Evolutionary conservation across 1,140 invertebrate species (phyloP).

Genomic region (Drosophila bocki): DNA sequence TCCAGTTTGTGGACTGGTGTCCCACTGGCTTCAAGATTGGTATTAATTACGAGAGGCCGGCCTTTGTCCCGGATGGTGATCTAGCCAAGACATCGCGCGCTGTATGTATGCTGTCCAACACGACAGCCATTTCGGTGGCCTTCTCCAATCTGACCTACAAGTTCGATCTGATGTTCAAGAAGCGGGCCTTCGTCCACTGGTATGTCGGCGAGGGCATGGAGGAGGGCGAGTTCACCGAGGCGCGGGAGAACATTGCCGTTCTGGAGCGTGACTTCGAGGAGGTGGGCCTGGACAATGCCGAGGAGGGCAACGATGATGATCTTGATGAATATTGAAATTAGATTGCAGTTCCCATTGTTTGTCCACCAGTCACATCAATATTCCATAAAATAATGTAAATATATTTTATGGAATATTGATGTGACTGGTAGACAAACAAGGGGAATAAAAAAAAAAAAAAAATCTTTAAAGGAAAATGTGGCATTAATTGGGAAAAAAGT

Average conservation of each 20-base stretch:
- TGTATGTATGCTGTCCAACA: conserved; percentile 92
- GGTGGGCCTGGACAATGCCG: conserved; percentile 80
- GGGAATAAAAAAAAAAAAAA: conserved; percentile 40
- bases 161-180: conserved; percentile 93
- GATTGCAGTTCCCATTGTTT: neutral
- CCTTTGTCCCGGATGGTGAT: conserved; percentile 90
- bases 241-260: conserved; percentile 90
- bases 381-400: conserved; percentile 27
- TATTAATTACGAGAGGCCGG: conserved; percentile 89
- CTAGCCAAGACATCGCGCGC: conserved; percentile 88
- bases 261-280: conserved; percentile 89
- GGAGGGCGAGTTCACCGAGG: conserved; percentile 91
- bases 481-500: neutral
- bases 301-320: conserved; percentile 53
- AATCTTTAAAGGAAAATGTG: neutral
- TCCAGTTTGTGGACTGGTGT: conserved; percentile 90
- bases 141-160: conserved; percentile 91
- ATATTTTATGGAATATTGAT: too few relatives aligned
- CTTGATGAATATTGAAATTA: conserved; percentile 60
- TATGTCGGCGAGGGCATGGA: conserved; percentile 91
- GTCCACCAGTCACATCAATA: conserved; percentile 4
- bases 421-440: too few relatives aligned
- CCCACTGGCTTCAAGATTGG: conserved; percentile 91
- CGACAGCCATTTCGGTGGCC: conserved; percentile 91
- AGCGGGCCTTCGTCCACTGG: conserved; percentile 92